Conservation (phyloP, 2,888 invertebrate genomes). For the Chaetogeoica ovagalla region DNA sequence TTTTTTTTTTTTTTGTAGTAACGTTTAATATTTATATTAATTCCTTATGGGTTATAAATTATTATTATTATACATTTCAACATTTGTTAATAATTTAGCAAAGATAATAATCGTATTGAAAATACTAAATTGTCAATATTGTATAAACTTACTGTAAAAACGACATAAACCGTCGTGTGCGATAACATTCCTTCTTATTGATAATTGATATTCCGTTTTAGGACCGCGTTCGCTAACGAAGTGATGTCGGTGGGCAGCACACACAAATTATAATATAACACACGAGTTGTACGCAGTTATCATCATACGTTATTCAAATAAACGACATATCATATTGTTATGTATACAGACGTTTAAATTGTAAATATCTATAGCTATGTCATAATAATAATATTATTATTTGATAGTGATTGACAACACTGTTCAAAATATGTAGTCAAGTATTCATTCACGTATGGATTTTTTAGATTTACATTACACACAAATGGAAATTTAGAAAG, state of each 20-base stretch:
- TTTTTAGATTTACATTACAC: not conserved
- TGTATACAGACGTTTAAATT: conserved; percentile 1
- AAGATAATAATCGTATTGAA: not conserved
- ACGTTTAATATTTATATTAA: no score
- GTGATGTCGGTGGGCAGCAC: conserved; percentile 13
- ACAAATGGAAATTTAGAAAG: no score
- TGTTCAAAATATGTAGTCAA: conserved; percentile 25
- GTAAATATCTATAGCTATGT: conserved; percentile 13
- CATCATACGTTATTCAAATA: conserved; percentile 2
- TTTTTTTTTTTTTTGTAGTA: no score
- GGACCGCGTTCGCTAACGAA: not conserved
- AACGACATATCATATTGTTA: conserved; percentile 1
- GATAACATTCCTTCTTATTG: conserved; percentile 7
- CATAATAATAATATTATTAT: no score
- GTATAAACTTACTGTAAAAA: conserved; percentile 27
- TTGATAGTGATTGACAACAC: conserved; percentile 23
- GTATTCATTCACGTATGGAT: not conserved
- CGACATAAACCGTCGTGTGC: not conserved
- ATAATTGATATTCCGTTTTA: not conserved
- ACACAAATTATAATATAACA: not conserved
- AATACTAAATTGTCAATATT: not conserved
- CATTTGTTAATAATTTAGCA: not conserved
- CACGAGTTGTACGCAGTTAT: not conserved
- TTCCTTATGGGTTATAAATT: no score
- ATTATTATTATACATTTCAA: no score